phyloP scores from a whole-genome alignment of 2,888 invertebrate species.

The Tupiocoris notatus region DNA sequence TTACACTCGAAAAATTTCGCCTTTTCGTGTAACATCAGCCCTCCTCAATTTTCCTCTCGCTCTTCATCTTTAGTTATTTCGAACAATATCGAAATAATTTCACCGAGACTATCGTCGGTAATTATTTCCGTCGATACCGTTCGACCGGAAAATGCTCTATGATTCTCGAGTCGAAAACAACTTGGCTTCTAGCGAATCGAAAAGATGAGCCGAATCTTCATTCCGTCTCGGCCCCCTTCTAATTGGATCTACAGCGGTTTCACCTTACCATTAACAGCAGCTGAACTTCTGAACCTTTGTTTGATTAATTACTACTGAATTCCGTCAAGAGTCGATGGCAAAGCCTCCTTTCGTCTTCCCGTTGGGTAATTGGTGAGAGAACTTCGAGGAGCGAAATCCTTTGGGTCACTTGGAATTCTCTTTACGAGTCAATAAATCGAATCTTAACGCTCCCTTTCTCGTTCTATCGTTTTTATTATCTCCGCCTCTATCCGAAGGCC shows the following conservation, averaged over 20 bases:
- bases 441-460: conserved; percentile 21
- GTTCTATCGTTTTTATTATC: background rate
- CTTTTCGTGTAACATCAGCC: too few species aligned
- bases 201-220: conserved; percentile 21
- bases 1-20: too few species aligned
- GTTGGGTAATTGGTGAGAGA: background rate
- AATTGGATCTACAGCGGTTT: conserved; percentile 24
- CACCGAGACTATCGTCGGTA: too few species aligned
- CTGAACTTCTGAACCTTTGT: conserved; percentile 21
- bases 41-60: too few species aligned
- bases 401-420: conserved; percentile 37
- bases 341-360: background rate
- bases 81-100: too few species aligned
- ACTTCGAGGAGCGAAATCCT: conserved; percentile 27
- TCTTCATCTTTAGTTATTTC: too few species aligned
- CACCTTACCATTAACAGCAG: conserved; percentile 1
- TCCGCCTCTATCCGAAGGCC: background rate
- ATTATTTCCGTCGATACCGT: background rate
- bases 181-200: background rate
- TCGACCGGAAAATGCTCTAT: too few species aligned
- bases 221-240: conserved; percentile 7
- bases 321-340: conserved; percentile 23
- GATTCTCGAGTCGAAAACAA: background rate
- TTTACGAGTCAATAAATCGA: conserved; percentile 39
- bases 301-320: conserved; percentile 33